Evolutionary conservation across 2,888 invertebrate genomes (phyloP).

Genomic region (Crematogaster levior): DNA sequence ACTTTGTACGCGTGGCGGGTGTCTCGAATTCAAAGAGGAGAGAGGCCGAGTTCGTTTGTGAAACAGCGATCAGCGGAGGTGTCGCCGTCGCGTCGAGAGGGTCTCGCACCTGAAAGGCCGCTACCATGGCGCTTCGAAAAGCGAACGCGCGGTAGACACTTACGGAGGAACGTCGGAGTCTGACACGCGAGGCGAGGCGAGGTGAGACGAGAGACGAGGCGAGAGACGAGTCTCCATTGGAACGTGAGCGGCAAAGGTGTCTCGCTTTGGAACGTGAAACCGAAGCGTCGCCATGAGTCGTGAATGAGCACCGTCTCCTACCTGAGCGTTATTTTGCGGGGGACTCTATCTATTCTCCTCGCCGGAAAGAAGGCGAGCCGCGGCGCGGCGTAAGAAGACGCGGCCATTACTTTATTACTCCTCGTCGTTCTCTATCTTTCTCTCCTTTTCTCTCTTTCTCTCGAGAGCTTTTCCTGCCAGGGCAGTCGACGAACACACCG

Average conservation of each 20-base stretch:
- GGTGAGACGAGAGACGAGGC: conserved; percentile 5
- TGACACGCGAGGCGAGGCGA: conserved; percentile 40
- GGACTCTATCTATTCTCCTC: conserved; percentile 26
- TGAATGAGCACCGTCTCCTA: conserved; percentile 52
- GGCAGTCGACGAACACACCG: conserved; percentile 56
- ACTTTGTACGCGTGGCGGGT: conserved; percentile 29
- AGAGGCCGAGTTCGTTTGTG: conserved; percentile 57
- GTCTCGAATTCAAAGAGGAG: conserved; percentile 56
- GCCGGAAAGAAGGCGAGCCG: conserved; percentile 48
- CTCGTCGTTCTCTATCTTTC: conserved; percentile 16
- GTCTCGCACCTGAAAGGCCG: conserved; percentile 50
- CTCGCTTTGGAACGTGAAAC: conserved; percentile 56
- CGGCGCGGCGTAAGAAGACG: conserved; percentile 37
- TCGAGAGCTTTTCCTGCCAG: conserved; percentile 42
- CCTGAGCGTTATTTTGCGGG: conserved; percentile 45
- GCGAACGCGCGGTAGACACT: conserved; percentile 49
- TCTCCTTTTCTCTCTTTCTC: conserved; percentile 7
- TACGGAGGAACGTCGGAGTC: conserved; percentile 53
- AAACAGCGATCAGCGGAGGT: conserved; percentile 85
- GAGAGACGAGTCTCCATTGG: conserved; percentile 50
- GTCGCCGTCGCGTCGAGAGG: conserved; percentile 49
- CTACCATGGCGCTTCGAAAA: conserved; percentile 62
- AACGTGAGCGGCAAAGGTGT: conserved; percentile 54
- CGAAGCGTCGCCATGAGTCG: conserved; percentile 47
- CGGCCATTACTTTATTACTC: conserved; percentile 69